Evolutionary conservation across 1,140 invertebrate species (phyloP), one percentile per base, ranked within the genome.

Genomic region (Schlechtendalia chinensis): DNA sequence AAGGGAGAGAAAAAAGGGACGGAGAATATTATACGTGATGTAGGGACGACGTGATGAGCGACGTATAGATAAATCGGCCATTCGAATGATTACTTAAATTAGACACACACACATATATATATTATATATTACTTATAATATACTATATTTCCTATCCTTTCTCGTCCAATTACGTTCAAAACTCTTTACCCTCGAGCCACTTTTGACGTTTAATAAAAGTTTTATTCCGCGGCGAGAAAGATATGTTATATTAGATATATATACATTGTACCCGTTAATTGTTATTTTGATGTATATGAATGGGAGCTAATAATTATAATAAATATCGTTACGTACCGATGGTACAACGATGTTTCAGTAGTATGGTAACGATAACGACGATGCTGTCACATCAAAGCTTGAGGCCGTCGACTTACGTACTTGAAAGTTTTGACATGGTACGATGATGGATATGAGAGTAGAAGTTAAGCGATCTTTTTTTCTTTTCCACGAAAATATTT

Each of bases 181-280:
- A 61, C 24, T 61, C 17, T 61, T 61, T 29, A 29, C 59, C 59
- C 59, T 27, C 24, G 24, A 27, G 59, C 24, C 17, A 16, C 16
- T 61, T 24, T 27, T 17, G 59, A 61, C 14, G 59, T 61, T 61
- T 61, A 61, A 27, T 61, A 61, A 61, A 61, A 61, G 24, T 61
- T 61, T 61, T 27, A 8, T 16, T 16, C 17, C 59, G 16, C 59
- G 27, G 14, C 17, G 24, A 27, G 59, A 61, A 27, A 4, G 32
- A 39, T 39, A 39, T 39, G 8, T 4, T 39, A 39, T 39, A 39
- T 4, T 39, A 39, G 8, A 39, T 4, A 39, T 39, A 39, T 39
- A 39, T 4, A 39, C 32, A 39, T 39, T 29, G 8, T 61, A 61
- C 27, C 16, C 59, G 24, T 17, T 61, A 61, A 65, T 65, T 65